These are phyloP conservation scores for Chelonia mydas DNA, from an alignment of 2,797 vertebrate species.

Conservation along the genomic window DNA sequence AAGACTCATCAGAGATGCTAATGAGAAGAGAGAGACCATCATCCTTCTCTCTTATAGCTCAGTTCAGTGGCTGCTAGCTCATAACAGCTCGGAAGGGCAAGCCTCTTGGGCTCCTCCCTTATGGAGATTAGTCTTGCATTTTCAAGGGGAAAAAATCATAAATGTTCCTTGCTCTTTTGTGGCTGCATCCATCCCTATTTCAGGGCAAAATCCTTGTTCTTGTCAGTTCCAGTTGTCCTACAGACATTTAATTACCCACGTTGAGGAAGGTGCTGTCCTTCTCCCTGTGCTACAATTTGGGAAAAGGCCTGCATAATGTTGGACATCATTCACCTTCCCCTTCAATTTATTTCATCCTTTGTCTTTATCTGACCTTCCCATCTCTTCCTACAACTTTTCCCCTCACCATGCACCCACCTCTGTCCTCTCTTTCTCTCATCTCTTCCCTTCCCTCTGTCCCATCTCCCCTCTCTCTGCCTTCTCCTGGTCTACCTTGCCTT, in stretches of 20 bases:
- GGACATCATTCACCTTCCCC: background rate
- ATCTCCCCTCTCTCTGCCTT: background rate
- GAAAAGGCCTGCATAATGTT: background rate
- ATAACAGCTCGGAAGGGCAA: background rate
- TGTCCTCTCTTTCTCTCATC: too few relatives aligned
- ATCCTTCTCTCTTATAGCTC: background rate
- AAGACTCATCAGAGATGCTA: slow-evolving; percentile 17
- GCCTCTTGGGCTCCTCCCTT: background rate
- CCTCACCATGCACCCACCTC: background rate
- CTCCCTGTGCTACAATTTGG: background rate
- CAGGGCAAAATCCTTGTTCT: background rate
- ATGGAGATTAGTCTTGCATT: background rate
- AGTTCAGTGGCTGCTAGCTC: background rate
- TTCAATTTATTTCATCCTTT: background rate
- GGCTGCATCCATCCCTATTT: background rate
- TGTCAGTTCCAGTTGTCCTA: background rate
- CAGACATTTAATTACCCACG: slow-evolving; percentile 4
- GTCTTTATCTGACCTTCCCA: background rate
- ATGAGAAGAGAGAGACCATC: background rate
- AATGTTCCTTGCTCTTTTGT: background rate
- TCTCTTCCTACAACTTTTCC: slow-evolving; percentile 32
- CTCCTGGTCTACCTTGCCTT: background rate
- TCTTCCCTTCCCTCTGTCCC: slow-evolving; percentile 30
- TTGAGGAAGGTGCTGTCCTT: background rate
- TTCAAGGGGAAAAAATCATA: background rate